Evolutionary conservation across 2,888 invertebrate species (phyloP), one percentile per base, ranked within the genome.

Genomic region (Cephonodes hylas): DNA sequence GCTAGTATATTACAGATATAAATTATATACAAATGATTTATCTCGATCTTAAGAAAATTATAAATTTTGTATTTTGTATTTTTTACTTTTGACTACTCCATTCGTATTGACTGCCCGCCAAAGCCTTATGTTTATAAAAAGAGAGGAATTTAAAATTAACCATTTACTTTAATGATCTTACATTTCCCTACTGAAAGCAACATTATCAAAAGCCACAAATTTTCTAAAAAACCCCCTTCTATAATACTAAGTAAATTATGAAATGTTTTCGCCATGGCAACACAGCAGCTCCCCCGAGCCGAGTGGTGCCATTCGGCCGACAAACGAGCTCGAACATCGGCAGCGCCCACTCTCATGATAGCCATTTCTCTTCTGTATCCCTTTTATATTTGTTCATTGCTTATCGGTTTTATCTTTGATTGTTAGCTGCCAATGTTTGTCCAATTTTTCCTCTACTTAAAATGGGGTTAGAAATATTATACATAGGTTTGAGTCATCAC

Each of bases 271-370:
- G 15, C 27, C 15, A 27, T 25, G 44, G 20, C 44, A 46, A 48
- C 34, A 22, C 38, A 23, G 15, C 2, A 15, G 6, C 23, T 4
- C 22, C 48, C 34, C 2, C 23, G 22, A 45, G 48, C 8, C n/a
- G 7, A n/a, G 15, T 31, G 42, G 44, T 42, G 44, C 58, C 60
- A 58, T 63, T 60, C 42, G 42, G 48, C 53, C 57, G 60, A 61
- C 42, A 61, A 61, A 63, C 31, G 48, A 60, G 42, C 58, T 58
- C 23, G 23, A 57, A 61, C 48, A 63, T 63, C 58, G 58, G 58
- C 31, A 58, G 18, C 38, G n/a, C 7, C 59, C 38, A n/a, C 22
- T 48, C 23, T 15, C 23, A 38, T 60, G 38, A 10, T 23, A 2
- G 8, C 46, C 46, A 48, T 48, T 48, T 60, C 25, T 25, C 48